Percentiles rank a stretch among this genome's conserved stretches.
These are phyloP conservation scores for Drosophila eugracilis DNA, from an alignment of 1,140 invertebrate genomes.

Conservation along the genomic window DNA sequence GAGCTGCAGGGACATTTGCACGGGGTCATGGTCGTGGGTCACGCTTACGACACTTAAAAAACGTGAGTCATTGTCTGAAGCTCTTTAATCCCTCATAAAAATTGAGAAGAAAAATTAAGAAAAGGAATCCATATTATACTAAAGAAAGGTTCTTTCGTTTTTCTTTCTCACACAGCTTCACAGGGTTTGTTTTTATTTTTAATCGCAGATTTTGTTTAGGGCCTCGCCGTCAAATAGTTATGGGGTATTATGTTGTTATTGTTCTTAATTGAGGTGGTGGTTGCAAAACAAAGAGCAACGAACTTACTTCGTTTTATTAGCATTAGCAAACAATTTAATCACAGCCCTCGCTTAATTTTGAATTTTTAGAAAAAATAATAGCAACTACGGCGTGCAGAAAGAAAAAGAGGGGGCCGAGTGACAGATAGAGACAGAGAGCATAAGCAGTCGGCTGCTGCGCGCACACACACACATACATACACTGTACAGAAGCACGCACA, in stretches of 20 bases:
- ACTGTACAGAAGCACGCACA: slow-evolving; percentile 8
- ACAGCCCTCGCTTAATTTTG: too few relatives aligned
- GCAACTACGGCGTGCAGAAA: background rate
- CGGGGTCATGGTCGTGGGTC: slow-evolving; percentile 51
- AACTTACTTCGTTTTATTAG: too few relatives aligned
- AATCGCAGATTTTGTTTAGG: background rate
- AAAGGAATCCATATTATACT: slow-evolving; percentile 13
- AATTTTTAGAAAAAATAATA: slow-evolving; percentile 11
- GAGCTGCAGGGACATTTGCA: background rate
- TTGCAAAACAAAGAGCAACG: slow-evolving; percentile 9
- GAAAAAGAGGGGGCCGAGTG: slow-evolving; percentile 3
- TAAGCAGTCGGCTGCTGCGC: slow-evolving; percentile 65
- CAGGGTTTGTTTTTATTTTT: slow-evolving; percentile 7
- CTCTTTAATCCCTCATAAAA: slow-evolving; percentile 12
- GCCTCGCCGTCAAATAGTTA: background rate
- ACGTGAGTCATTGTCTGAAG: slow-evolving; percentile 46
- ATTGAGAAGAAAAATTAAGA: slow-evolving; percentile 8
- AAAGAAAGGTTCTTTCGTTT: slow-evolving; percentile 12
- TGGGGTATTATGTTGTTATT: slow-evolving; percentile 13
- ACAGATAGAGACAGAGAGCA: slow-evolving; percentile 14
- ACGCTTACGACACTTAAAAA: slow-evolving; percentile 32
- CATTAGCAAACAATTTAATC: too few relatives aligned
- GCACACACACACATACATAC: slow-evolving; percentile 23
- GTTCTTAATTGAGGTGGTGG: slow-evolving; percentile 14
- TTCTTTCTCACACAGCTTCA: background rate